Evolutionary conservation across 2,797 vertebrate species (phyloP).

Genomic region (Lithobates pipiens): DNA sequence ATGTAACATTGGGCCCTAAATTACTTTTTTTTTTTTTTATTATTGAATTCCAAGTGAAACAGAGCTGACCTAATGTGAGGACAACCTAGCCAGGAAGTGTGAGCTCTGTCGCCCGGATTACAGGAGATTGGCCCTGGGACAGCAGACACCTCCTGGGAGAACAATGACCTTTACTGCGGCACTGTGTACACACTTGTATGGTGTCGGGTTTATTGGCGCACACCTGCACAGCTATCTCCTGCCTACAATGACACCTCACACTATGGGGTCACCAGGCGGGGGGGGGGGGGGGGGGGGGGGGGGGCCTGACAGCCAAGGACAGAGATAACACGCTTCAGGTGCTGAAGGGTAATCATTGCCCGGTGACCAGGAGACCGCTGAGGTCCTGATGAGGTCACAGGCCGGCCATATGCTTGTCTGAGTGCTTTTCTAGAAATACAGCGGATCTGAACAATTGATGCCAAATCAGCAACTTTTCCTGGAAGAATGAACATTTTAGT

Average conservation of each 20-base stretch:
- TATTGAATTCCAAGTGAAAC: too few relatives aligned
- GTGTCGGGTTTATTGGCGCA: neutral
- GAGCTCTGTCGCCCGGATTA: neutral
- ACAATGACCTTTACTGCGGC: constrained; percentile 32
- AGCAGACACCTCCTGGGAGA: neutral
- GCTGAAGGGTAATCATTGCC: constrained; percentile 6
- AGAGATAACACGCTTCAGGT: neutral
- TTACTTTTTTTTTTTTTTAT: too few relatives aligned
- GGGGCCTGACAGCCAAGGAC: neutral
- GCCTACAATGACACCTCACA: neutral
- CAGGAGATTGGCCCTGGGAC: constrained; percentile 7
- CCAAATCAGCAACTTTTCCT: too few relatives aligned
- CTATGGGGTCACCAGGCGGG: constrained; percentile 12
- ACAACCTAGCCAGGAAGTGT: neutral
- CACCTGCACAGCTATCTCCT: constrained; percentile 21
- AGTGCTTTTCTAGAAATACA: too few relatives aligned
- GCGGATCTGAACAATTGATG: too few relatives aligned
- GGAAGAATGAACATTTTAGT: too few relatives aligned
- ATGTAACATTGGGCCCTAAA: too few relatives aligned
- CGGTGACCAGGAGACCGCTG: neutral
- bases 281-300: too few relatives aligned
- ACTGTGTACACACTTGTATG: neutral
- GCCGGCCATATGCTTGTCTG: too few relatives aligned
- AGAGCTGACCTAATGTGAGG: neutral
- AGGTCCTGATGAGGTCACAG: neutral